A percentile compares a stretch with the other conserved stretches of the same genome.
Conservation (phyloP, 1,140 invertebrate species). For the Globodera ellingtonae region DNA sequence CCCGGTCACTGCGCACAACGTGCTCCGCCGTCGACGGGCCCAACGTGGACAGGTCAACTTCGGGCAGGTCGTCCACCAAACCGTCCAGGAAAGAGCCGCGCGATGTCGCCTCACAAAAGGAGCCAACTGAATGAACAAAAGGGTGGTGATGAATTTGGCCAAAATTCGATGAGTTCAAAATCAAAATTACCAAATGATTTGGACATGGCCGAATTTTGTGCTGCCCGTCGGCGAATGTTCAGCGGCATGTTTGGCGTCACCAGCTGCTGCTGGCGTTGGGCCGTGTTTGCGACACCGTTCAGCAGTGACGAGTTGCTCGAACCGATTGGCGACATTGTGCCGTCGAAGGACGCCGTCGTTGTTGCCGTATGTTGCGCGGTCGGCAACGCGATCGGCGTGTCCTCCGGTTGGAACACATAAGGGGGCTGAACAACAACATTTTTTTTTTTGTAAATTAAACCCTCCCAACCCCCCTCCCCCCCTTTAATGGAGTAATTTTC, state of each 20-base stretch:
- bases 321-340: conserved; percentile 19
- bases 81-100: conserved; percentile 26
- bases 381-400: conserved; percentile 32
- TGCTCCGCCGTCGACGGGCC: conserved; percentile 32
- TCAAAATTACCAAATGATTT: conserved; percentile 10
- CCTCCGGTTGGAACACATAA: conserved; percentile 30
- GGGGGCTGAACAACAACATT: conserved; percentile 15
- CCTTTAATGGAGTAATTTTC: no score
- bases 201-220: not conserved
- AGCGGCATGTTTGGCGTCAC: not conserved
- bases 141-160: not conserved
- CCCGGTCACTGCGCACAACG: conserved; percentile 28
- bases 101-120: conserved; percentile 16
- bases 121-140: conserved; percentile 26
- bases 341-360: not conserved
- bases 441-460: no score
- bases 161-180: not conserved
- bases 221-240: conserved; percentile 13
- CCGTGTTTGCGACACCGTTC: not conserved
- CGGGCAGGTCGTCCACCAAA: conserved; percentile 28
- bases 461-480: no score
- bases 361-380: not conserved
- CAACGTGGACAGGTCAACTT: conserved; percentile 29
- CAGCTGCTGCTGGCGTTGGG: not conserved
- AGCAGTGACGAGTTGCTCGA: conserved; percentile 2